These are phyloP conservation scores for Meganola albula DNA, from an alignment of 2,888 invertebrate species.

Conservation along the genomic window DNA sequence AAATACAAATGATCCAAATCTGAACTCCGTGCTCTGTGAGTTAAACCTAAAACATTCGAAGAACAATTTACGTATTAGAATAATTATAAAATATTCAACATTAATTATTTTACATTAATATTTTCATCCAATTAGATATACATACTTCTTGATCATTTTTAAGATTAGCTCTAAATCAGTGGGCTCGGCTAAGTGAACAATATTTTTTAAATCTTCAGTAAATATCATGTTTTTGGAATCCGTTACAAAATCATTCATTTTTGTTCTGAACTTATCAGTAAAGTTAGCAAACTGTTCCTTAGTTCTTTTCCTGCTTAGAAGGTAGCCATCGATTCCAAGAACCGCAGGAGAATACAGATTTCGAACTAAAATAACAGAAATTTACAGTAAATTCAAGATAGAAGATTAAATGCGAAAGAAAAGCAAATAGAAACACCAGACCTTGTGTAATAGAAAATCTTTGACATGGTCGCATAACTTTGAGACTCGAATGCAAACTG, in stretches of 20 bases:
- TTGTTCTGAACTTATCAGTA: constrained; percentile 80
- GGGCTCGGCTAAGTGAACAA: constrained; percentile 83
- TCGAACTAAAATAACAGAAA: constrained; percentile 39
- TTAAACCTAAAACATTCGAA: constrained; percentile 77
- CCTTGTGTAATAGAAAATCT: constrained; percentile 37
- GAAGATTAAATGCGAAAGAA: too few species aligned
- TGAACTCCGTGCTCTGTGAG: constrained; percentile 81
- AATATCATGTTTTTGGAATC: constrained; percentile 83
- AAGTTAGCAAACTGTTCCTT: constrained; percentile 80
- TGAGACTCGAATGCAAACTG: constrained; percentile 29
- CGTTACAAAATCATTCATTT: constrained; percentile 82
- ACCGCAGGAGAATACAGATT: constrained; percentile 75
- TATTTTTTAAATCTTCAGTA: constrained; percentile 90
- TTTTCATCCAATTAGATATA: neutral
- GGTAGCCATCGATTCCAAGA: constrained; percentile 81
- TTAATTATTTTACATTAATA: neutral
- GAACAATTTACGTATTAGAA: neutral
- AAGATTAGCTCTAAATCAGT: constrained; percentile 80
- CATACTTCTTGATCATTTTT: constrained; percentile 83
- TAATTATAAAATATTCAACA: neutral
- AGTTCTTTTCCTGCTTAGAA: constrained; percentile 68
- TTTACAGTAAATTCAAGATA: too few species aligned
- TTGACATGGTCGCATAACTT: constrained; percentile 33
- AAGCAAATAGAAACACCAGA: constrained; percentile 15
- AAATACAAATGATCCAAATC: constrained; percentile 89